Conservation (phyloP, 2,797 vertebrate species). For the Rhinichthys osculus region DNA sequence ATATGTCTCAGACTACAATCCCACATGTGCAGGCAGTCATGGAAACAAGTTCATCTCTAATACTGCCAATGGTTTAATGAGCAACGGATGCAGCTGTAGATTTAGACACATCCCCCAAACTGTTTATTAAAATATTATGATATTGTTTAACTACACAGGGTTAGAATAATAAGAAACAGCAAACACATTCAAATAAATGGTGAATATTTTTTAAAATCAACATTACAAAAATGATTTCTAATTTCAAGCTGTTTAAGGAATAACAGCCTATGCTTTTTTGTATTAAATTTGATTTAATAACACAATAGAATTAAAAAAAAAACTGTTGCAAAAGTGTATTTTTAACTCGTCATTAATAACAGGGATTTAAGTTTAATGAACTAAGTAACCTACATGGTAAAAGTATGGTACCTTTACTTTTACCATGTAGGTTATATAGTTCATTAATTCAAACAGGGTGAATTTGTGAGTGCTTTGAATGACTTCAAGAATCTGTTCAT, state of each 20-base stretch:
- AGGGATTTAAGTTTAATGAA: not conserved
- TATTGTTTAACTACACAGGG: not conserved
- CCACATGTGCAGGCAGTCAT: not conserved
- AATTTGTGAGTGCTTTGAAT: not conserved
- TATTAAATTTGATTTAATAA: no score
- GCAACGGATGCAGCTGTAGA: not conserved
- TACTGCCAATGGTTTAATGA: not conserved
- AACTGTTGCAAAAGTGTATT: not conserved
- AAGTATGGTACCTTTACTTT: no score
- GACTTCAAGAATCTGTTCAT: not conserved
- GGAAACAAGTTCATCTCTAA: not conserved
- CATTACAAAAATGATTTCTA: not conserved
- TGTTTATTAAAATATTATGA: not conserved
- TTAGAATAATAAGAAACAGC: not conserved
- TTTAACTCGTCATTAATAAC: not conserved
- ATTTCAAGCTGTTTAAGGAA: not conserved
- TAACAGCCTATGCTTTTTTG: not conserved
- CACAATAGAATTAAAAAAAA: not conserved
- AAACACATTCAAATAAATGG: not conserved
- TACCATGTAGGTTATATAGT: no score
- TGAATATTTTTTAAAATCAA: not conserved
- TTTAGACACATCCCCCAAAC: not conserved
- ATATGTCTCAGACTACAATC: not conserved
- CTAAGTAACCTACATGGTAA: not conserved
- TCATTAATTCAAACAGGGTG: not conserved